Conservation (phyloP, 2,113 vertebrate genomes). For the Notarius quadriscutis region DNA sequence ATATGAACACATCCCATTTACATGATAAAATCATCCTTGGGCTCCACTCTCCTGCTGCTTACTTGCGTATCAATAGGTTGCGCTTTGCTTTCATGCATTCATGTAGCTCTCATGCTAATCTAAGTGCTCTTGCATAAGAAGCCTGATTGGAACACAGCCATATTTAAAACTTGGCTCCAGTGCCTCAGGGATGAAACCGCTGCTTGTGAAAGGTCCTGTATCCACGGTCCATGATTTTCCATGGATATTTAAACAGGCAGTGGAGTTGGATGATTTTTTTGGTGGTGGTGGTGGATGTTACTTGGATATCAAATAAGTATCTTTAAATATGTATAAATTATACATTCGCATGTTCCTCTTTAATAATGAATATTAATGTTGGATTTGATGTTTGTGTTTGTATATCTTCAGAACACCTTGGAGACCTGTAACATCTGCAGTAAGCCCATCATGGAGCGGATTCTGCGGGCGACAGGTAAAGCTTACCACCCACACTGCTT, state of each 20-base stretch:
- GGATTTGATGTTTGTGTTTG: constrained; percentile 53
- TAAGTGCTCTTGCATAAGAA: neutral
- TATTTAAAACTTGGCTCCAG: neutral
- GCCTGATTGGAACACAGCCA: neutral
- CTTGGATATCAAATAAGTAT: too few species aligned
- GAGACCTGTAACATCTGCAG: constrained; percentile 92
- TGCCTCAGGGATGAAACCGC: constrained; percentile 1
- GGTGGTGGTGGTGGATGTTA: neutral
- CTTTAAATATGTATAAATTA: neutral
- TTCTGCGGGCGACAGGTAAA: constrained; percentile 94
- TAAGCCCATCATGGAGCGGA: constrained; percentile 97
- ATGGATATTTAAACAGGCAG: neutral
- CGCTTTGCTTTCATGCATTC: neutral
- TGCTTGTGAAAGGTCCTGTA: constrained; percentile 8
- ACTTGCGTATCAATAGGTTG: neutral
- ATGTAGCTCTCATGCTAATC: neutral
- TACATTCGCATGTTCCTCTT: neutral
- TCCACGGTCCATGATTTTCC: neutral
- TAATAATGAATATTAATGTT: constrained; percentile 22
- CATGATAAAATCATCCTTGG: neutral
- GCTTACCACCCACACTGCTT: constrained; percentile 98
- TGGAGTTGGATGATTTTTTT: neutral
- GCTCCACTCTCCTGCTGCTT: neutral
- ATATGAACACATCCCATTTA: neutral
- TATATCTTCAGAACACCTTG: constrained; percentile 84